Conservation (phyloP, 1,140 invertebrate species). For the Drosophila pseudoananassae region DNA sequence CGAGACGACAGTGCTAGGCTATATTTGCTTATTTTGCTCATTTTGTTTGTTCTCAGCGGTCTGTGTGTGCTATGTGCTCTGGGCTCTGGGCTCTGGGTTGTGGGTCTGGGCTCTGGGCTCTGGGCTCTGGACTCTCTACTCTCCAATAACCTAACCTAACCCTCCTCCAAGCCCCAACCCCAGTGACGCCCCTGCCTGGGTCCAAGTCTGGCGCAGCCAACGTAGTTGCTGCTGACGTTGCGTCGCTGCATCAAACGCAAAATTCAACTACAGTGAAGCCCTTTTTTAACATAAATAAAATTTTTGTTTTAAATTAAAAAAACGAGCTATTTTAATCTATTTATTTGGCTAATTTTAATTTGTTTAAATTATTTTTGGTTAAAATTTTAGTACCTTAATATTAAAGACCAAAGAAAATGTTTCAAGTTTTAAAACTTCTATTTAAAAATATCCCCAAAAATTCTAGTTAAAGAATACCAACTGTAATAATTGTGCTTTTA, state of each 20-base stretch:
- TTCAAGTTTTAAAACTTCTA: not conserved
- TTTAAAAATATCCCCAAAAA: not conserved
- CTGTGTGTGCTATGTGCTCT: conserved; percentile 18
- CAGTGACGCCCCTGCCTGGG: not conserved
- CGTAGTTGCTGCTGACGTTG: conserved; percentile 22
- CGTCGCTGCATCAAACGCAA: conserved; percentile 40
- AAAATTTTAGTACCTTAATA: no score
- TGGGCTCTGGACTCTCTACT: conserved; percentile 1
- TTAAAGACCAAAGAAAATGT: no score
- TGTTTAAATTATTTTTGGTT: no score
- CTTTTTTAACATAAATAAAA: no score
- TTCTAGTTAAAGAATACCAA: not conserved
- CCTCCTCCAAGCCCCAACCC: not conserved
- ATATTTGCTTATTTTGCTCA: conserved; percentile 79
- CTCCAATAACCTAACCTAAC: not conserved
- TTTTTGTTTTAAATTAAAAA: no score
- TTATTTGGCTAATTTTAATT: no score
- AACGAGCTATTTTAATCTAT: no score
- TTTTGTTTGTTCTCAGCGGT: conserved; percentile 74
- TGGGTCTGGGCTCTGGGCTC: conserved; percentile 18
- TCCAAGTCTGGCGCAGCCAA: not conserved
- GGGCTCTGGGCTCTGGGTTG: conserved; percentile 14
- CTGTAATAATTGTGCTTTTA: not conserved
- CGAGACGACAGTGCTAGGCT: conserved; percentile 42
- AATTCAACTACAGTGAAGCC: conserved; percentile 21